Evolutionary conservation across 2,888 invertebrate species (phyloP).

Genomic region (Drosophila glabriapex): DNA sequence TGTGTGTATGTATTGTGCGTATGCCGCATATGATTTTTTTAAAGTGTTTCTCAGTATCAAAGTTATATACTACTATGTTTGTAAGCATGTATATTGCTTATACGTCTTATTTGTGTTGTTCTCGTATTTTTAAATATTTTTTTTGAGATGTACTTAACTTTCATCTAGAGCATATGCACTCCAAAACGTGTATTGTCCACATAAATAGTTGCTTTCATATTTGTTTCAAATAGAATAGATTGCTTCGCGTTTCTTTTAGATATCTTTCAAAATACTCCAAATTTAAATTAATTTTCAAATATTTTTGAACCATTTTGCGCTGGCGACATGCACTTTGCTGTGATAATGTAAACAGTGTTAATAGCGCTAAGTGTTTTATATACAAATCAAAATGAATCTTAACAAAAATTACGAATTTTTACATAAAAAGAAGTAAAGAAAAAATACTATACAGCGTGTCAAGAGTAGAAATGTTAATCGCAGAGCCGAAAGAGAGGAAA

Average conservation of each 20-base stretch:
- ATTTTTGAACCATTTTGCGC: constrained; percentile 6
- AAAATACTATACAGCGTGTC: constrained; percentile 13
- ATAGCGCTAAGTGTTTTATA: constrained; percentile 13
- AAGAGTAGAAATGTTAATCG: not conserved
- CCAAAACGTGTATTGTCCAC: constrained; percentile 63
- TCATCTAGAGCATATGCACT: constrained; percentile 21
- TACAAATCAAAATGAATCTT: constrained; percentile 37
- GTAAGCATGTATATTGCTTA: constrained; percentile 54
- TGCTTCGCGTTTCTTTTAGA: constrained; percentile 10
- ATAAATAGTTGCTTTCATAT: constrained; percentile 39
- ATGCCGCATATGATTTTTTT: constrained; percentile 1
- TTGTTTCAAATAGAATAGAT: constrained; percentile 13
- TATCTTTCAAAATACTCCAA: constrained; percentile 15
- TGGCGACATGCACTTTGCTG: constrained; percentile 42
- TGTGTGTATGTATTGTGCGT: constrained; percentile 24
- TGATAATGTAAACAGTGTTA: constrained; percentile 2
- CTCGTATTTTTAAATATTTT: constrained; percentile 3
- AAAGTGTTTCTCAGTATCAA: constrained; percentile 46
- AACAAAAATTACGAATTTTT: constrained; percentile 15
- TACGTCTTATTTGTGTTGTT: constrained; percentile 30
- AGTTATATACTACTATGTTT: constrained; percentile 46
- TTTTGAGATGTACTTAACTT: constrained; percentile 40
- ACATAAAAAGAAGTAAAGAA: not conserved
- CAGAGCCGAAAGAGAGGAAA: constrained; percentile 2
- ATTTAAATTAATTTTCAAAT: constrained; percentile 5